Conservation (phyloP, 2,888 invertebrate species). For the Desoria tigrina region DNA sequence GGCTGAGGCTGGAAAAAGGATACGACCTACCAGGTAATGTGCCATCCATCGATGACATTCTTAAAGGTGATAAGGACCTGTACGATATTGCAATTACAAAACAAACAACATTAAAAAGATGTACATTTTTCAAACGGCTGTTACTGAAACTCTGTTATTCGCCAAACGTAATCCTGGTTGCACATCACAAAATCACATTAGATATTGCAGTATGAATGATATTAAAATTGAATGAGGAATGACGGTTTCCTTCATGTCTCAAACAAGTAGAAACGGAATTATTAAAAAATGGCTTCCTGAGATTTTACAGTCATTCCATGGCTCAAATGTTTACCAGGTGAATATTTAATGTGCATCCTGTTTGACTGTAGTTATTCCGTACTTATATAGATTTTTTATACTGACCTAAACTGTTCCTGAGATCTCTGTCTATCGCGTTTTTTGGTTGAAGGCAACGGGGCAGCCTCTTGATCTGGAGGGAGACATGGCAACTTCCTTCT, state of each 20-base stretch:
- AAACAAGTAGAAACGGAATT: no score
- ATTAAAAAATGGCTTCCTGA: no score
- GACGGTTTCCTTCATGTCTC: no score
- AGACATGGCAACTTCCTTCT: slow-evolving; percentile 60
- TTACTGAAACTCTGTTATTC: no score
- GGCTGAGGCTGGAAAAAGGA: slow-evolving; percentile 55
- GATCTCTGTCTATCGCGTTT: slow-evolving; percentile 56
- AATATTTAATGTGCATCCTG: neutral
- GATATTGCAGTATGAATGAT: no score
- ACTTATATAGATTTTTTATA: no score
- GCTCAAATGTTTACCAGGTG: neutral
- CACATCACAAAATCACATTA: no score
- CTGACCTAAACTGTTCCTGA: slow-evolving; percentile 55
- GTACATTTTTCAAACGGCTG: neutral
- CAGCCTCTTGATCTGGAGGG: slow-evolving; percentile 60
- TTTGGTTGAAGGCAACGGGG: slow-evolving; percentile 57
- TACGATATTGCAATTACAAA: no score
- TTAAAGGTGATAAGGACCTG: slow-evolving; percentile 56
- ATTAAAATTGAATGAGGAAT: no score
- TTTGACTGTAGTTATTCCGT: neutral
- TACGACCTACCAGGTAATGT: slow-evolving; percentile 49
- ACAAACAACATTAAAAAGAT: neutral
- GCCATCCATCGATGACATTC: slow-evolving; percentile 54
- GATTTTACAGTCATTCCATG: no score
- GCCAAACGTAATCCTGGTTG: no score